Base-by-base conservation (phyloP, 2,888 invertebrate genomes). In the Zeuzera pyrina region DNA sequence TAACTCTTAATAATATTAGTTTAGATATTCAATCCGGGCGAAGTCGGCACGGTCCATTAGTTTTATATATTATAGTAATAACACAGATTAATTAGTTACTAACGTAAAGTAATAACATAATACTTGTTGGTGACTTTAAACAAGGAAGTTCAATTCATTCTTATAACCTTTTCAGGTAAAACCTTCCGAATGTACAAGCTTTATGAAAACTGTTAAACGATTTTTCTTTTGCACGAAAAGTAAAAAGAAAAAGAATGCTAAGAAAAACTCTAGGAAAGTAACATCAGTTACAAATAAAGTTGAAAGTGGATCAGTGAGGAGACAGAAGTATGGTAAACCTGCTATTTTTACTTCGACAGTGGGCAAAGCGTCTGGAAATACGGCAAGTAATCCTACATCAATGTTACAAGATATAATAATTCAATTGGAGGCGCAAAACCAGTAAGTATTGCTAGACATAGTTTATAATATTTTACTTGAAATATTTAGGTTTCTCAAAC, bases 331-430 rank as follows among this genome's bases (percentile, higher is more conserved):
- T 11, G 59, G 53, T 1, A 63, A 52, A 16, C 76, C 76, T 0
- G 54, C 57, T 0, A 77, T 84, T 33, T 71, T 74, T 33, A 84
- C 79, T 0, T 84, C 79, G 0, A 85, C 79, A 0, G 81, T 83
- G 1, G 77, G 77, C 3, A 84, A 78, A 39, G 84, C 84, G 0
- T 73, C 76, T 0, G 84, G 84, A 0, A 64, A 61, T 28, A 58
- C 48, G 4, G 60, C 71, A 0, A 76, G 64, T 7, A 87, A 87
- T 41, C 89, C 89, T 0, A 78, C 87, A 11, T 65, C 74, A 11
- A 87, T 91, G 52, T 60, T 92, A 28, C 88, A 91, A 49, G 87
- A 89, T 51, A 88, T 92, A 42, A 92, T 92, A 30, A 81, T 74
- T 37, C 89, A 91, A 49, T 66, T 93, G 39, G 91, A 92, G 66